phyloP scores from a whole-genome alignment of 1,140 invertebrate genomes.

The Drosophila ambigua region DNA sequence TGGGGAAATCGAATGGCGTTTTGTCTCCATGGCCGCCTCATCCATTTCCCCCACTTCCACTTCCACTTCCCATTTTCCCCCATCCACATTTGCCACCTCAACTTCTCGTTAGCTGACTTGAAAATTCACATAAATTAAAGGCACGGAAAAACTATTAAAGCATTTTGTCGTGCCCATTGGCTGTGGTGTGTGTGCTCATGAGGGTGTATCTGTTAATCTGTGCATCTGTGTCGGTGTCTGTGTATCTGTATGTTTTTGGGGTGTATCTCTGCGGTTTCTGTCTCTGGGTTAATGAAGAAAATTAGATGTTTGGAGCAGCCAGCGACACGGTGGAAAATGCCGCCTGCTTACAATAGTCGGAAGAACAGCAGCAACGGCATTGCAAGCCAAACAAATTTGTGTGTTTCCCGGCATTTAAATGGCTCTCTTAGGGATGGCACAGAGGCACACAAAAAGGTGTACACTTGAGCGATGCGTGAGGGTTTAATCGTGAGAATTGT shows the following conservation, averaged over 20 bases:
- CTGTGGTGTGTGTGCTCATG: slow-evolving; percentile 7
- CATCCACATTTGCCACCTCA: too few species aligned
- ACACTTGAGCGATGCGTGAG: not conserved
- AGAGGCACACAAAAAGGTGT: too few species aligned
- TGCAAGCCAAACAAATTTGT: slow-evolving; percentile 17
- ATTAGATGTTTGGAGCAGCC: slow-evolving; percentile 46
- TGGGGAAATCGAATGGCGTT: slow-evolving; percentile 23
- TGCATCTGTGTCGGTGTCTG: slow-evolving; percentile 6
- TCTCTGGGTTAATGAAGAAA: slow-evolving; percentile 65
- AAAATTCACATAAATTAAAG: slow-evolving; percentile 80
- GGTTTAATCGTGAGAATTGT: too few species aligned
- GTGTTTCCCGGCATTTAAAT: not conserved
- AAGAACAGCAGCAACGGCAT: not conserved
- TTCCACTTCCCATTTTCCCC: not conserved
- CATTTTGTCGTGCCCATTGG: slow-evolving; percentile 54
- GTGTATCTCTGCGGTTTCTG: slow-evolving; percentile 24
- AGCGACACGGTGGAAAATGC: not conserved
- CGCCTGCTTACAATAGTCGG: slow-evolving; percentile 15
- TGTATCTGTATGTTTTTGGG: slow-evolving; percentile 17
- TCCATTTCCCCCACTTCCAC: slow-evolving; percentile 31
- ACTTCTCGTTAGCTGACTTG: slow-evolving; percentile 43
- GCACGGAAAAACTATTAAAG: slow-evolving; percentile 79
- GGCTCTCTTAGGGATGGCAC: not conserved
- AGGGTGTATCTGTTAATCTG: slow-evolving; percentile 7
- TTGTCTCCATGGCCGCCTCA: slow-evolving; percentile 27